Evolutionary conservation across 2,797 vertebrate genomes (phyloP).

Genomic region (Pseudomugil tenellus): DNA sequence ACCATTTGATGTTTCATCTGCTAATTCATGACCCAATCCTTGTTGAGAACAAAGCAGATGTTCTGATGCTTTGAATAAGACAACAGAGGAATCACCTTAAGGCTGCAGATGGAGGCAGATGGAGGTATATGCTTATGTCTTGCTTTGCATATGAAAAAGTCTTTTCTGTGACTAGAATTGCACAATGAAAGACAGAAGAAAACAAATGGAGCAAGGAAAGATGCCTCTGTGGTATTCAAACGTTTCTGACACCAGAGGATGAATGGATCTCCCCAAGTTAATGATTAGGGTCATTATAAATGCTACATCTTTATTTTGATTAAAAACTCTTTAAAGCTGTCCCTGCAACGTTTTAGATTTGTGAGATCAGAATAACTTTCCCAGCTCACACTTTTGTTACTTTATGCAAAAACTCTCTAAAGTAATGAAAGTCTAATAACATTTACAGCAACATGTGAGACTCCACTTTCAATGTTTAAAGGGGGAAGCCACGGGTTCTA

Average conservation of each 20-base stretch:
- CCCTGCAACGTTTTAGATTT: neutral
- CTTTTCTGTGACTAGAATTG: neutral
- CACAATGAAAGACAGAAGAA: neutral
- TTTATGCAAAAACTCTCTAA: neutral
- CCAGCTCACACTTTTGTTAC: neutral
- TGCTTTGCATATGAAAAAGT: slow-evolving; percentile 27
- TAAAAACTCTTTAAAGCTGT: neutral
- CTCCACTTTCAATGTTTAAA: neutral
- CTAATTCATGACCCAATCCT: slow-evolving; percentile 40
- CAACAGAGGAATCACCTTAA: slow-evolving; percentile 43
- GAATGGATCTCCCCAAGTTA: neutral
- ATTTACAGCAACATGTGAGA: neutral
- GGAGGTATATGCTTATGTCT: too few species aligned
- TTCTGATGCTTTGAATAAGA: slow-evolving; percentile 32
- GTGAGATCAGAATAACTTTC: neutral
- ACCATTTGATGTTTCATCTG: slow-evolving; percentile 38
- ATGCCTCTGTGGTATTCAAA: neutral
- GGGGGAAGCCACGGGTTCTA: slow-evolving; percentile 9
- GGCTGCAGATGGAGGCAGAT: slow-evolving; percentile 55
- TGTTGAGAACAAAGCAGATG: slow-evolving; percentile 51
- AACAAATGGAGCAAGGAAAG: neutral
- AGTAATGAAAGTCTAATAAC: neutral
- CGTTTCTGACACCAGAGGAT: neutral
- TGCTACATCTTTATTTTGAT: neutral
- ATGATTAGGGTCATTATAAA: neutral